Evolutionary conservation across 2,888 invertebrate genomes (phyloP).

Genomic region (Amphimallon solstitiale): DNA sequence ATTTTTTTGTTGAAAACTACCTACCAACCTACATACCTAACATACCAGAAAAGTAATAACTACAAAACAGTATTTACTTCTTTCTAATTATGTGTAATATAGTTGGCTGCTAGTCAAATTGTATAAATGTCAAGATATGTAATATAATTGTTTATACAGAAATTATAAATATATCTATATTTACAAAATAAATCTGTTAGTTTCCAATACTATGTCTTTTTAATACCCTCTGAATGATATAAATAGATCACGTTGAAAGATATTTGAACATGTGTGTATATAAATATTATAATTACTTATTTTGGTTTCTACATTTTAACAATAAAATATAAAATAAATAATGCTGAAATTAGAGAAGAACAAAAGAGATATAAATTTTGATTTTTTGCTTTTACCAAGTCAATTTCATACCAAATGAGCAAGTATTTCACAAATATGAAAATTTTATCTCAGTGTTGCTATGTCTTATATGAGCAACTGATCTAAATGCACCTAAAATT

Average conservation of each 20-base stretch:
- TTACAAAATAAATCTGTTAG: slow-evolving; percentile 61
- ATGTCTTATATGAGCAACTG: too few relatives aligned
- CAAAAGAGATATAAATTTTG: too few relatives aligned
- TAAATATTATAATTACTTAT: background rate
- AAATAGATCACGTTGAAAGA: background rate
- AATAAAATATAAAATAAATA: background rate
- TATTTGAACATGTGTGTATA: slow-evolving; percentile 5
- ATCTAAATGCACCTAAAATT: too few relatives aligned
- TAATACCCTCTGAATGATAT: slow-evolving; percentile 50
- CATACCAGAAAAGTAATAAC: background rate
- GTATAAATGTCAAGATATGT: slow-evolving; percentile 21
- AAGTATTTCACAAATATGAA: too few relatives aligned
- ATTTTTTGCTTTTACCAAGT: too few relatives aligned
- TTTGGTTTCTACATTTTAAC: background rate
- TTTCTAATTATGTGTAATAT: background rate
- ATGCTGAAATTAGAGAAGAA: background rate
- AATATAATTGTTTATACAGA: slow-evolving; percentile 25
- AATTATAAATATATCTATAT: slow-evolving; percentile 60
- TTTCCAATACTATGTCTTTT: slow-evolving; percentile 58
- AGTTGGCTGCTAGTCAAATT: slow-evolving; percentile 28
- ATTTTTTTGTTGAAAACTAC: background rate
- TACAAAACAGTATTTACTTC: too few relatives aligned
- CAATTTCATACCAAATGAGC: too few relatives aligned
- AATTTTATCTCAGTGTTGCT: too few relatives aligned
- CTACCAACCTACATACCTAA: too few relatives aligned